Evolutionary conservation across 2,888 invertebrate genomes (phyloP).

Genomic region (Lasioglossum villosulum): DNA sequence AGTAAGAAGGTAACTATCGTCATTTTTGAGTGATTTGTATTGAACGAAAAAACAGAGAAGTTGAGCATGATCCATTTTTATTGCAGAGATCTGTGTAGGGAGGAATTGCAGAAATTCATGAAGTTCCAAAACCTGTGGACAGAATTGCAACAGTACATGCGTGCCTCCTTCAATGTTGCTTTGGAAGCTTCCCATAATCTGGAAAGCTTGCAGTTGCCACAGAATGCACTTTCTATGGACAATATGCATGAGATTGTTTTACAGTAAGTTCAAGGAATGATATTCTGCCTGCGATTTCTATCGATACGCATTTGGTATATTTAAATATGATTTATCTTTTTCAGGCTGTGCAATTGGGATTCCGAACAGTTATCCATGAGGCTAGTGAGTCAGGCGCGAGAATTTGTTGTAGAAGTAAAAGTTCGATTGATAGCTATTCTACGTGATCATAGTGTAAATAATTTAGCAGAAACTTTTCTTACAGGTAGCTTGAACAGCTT

Average conservation of each 20-base stretch:
- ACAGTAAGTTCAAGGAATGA: constrained; percentile 80
- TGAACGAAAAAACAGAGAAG: no score
- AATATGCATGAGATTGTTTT: constrained; percentile 84
- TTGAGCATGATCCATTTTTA: constrained; percentile 17
- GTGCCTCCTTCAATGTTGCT: constrained; percentile 83
- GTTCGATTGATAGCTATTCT: constrained; percentile 86
- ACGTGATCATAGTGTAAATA: constrained; percentile 85
- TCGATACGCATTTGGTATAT: not conserved
- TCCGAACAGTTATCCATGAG: constrained; percentile 88
- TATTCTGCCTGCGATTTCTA: rapidly evolving
- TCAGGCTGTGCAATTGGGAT: constrained; percentile 86
- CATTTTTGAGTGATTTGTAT: not conserved
- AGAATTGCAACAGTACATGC: constrained; percentile 84
- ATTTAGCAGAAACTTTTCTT: constrained; percentile 86
- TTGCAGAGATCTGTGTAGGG: constrained; percentile 74
- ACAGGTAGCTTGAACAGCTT: constrained; percentile 78
- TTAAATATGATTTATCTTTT: constrained; percentile 42
- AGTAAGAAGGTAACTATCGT: constrained; percentile 74
- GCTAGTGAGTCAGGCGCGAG: constrained; percentile 87
- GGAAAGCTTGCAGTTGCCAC: constrained; percentile 68
- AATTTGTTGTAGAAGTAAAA: constrained; percentile 88
- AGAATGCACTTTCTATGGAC: constrained; percentile 70
- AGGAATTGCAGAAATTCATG: constrained; percentile 84
- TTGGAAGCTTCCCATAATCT: constrained; percentile 74
- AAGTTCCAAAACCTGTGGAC: constrained; percentile 85